phyloP scores from a whole-genome alignment of 1,140 invertebrate genomes.

The Saxidomus purpurata region DNA sequence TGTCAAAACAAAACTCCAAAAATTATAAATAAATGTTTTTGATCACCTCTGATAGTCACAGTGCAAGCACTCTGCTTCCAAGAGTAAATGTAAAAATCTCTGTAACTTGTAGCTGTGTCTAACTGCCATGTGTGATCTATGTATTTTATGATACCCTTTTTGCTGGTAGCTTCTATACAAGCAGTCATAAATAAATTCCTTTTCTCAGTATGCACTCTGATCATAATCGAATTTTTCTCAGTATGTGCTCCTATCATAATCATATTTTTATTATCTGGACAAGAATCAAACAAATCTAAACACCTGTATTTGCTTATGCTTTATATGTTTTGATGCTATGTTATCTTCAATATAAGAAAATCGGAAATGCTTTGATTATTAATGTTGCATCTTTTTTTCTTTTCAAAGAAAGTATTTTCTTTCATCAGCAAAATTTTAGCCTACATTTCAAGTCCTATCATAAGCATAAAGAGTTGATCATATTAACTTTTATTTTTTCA shows the following conservation, averaged over 20 bases:
- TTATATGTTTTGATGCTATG: too few relatives aligned
- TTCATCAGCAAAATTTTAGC: neutral
- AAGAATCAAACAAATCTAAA: constrained; percentile 12
- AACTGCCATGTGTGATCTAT: constrained; percentile 8
- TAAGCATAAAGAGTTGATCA: neutral
- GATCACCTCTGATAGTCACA: too few relatives aligned
- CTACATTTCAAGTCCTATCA: neutral
- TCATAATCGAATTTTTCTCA: neutral
- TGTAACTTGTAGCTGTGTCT: too few relatives aligned
- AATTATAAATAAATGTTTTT: too few relatives aligned
- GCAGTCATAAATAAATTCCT: neutral
- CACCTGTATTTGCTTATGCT: constrained; percentile 7
- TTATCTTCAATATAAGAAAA: too few relatives aligned
- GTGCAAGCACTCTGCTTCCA: too few relatives aligned
- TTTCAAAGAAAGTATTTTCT: too few relatives aligned
- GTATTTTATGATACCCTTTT: neutral
- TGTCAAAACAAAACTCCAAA: too few relatives aligned
- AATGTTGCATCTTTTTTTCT: too few relatives aligned
- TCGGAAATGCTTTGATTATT: too few relatives aligned
- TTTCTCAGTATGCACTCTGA: neutral
- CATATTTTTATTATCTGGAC: neutral
- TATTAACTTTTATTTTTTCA: neutral
- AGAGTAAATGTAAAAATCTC: too few relatives aligned
- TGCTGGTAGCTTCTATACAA: neutral
- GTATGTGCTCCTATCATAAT: neutral